phyloP scores from a whole-genome alignment of 2,888 invertebrate species.

The Rhagophthalmus giganteus region DNA sequence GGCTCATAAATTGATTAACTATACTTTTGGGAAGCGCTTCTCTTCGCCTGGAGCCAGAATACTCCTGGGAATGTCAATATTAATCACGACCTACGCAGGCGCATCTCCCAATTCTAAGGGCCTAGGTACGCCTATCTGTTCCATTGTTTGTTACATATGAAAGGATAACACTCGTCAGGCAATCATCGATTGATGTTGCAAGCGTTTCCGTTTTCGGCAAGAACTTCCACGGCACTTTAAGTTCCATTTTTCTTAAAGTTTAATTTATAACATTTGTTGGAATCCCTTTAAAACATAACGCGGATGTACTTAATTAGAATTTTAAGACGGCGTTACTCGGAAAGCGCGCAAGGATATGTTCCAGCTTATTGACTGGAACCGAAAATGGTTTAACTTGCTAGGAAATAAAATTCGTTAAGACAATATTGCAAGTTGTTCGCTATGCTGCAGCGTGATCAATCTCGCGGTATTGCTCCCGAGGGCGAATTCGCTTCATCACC shows the following conservation, averaged over 20 bases:
- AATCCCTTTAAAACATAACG: no score
- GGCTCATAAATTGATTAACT: constrained; percentile 36
- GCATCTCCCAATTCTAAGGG: constrained; percentile 26
- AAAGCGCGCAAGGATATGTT: constrained; percentile 31
- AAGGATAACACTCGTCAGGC: constrained; percentile 9
- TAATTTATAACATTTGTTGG: no score
- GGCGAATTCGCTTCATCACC: constrained; percentile 30
- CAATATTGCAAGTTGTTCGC: constrained; percentile 34
- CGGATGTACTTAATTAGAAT: constrained; percentile 34
- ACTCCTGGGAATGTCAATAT: constrained; percentile 34
- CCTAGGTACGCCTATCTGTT: constrained; percentile 27
- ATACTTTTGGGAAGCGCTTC: constrained; percentile 36
- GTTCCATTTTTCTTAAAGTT: no score
- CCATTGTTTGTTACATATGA: constrained; percentile 27
- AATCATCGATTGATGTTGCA: no score
- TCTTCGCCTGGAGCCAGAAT: constrained; percentile 33
- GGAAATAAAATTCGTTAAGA: constrained; percentile 38
- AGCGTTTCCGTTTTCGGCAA: no score
- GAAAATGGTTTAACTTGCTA: constrained; percentile 24
- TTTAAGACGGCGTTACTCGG: constrained; percentile 23
- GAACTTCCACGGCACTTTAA: constrained; percentile 8
- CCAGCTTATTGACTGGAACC: constrained; percentile 21
- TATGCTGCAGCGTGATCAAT: constrained; percentile 31
- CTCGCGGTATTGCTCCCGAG: constrained; percentile 32
- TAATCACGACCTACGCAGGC: constrained; percentile 34